phyloP scores from a whole-genome alignment of 2,888 invertebrate species.

The Pandemis heparana region DNA sequence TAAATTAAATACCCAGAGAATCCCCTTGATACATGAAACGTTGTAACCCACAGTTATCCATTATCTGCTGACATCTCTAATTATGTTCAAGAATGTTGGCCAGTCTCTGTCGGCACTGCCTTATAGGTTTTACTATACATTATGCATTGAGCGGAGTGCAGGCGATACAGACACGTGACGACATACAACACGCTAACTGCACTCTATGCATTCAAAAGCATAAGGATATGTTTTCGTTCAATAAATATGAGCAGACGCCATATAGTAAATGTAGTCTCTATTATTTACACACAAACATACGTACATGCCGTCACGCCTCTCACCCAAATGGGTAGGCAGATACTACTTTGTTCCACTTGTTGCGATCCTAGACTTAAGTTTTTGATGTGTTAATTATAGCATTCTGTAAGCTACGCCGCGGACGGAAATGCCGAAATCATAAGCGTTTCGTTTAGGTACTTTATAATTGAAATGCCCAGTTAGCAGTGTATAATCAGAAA shows the following conservation, averaged over 20 bases:
- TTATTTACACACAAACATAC: too few relatives aligned
- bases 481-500: too few relatives aligned
- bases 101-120: conserved; percentile 2
- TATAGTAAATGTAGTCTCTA: too few relatives aligned
- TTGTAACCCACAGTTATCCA: conserved; percentile 21
- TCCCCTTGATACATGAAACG: conserved; percentile 1
- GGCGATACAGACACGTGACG: conserved; percentile 6
- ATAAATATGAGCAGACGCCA: background rate
- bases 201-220: conserved; percentile 10
- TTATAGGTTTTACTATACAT: conserved; percentile 39
- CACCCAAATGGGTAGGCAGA: too few relatives aligned
- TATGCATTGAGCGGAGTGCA: conserved; percentile 31
- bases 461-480: too few relatives aligned
- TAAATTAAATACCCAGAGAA: background rate
- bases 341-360: too few relatives aligned
- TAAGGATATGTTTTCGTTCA: background rate
- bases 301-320: too few relatives aligned
- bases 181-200: conserved; percentile 31
- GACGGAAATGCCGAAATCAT: too few relatives aligned
- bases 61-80: conserved; percentile 19
- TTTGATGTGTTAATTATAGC: too few relatives aligned
- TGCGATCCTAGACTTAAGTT: too few relatives aligned
- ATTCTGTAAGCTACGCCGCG: too few relatives aligned
- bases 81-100: conserved; percentile 31
- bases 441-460: too few relatives aligned